A percentile compares a stretch with the other conserved stretches of the same genome.
Conservation (phyloP, 1,140 invertebrate species). For the Ganaspis sp. region DNA sequence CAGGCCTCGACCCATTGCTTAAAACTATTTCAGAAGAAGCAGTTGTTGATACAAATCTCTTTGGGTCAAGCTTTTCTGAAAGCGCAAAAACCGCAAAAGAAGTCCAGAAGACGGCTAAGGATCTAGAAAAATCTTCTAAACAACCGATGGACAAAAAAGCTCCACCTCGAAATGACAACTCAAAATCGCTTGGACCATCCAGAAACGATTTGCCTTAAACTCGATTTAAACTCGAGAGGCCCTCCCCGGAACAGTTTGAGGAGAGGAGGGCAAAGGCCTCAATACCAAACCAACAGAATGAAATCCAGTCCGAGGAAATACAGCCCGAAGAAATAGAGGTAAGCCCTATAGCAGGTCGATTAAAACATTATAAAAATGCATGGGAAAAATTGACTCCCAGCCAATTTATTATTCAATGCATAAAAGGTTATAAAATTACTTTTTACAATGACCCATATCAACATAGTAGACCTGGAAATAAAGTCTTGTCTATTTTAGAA, state of each 20-base stretch:
- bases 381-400: slow-evolving; percentile 32
- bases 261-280: slow-evolving; percentile 7
- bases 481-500: neutral
- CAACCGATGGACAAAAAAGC: neutral
- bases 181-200: neutral
- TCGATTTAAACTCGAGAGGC: slow-evolving; percentile 3
- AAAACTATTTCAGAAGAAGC: neutral
- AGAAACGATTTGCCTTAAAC: neutral
- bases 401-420: slow-evolving; percentile 32
- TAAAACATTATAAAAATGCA: slow-evolving; percentile 11
- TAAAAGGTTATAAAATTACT: slow-evolving; percentile 38
- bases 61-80: neutral
- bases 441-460: slow-evolving; percentile 8
- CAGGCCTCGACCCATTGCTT: neutral
- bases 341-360: slow-evolving; percentile 34
- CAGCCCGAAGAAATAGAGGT: slow-evolving; percentile 22
- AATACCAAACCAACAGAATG: neutral
- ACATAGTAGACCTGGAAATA: neutral
- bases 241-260: neutral
- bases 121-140: neutral
- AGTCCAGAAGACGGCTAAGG: neutral
- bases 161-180: neutral
- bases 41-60: neutral
- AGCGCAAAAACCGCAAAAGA: neutral
- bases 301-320: neutral